Percentiles rank a stretch among this genome's conserved stretches.
phyloP scores from a whole-genome alignment of 2,888 invertebrate species.

The Acrocera orbiculus region DNA sequence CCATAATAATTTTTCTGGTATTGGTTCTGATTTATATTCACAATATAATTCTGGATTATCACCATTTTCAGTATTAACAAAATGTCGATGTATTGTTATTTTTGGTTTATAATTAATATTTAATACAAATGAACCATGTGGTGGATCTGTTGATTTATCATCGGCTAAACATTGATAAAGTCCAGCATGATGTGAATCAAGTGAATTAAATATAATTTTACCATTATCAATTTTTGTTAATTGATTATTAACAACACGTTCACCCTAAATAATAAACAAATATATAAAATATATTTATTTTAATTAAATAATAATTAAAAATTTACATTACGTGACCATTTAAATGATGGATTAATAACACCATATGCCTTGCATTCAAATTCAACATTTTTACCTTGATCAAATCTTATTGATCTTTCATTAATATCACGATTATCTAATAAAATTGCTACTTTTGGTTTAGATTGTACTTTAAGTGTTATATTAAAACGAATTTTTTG shows the following conservation, averaged over 20 bases:
- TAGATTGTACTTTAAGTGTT: no score
- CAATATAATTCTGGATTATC: constrained; percentile 23
- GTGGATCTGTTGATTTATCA: constrained; percentile 17
- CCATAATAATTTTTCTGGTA: constrained; percentile 20
- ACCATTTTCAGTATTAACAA: constrained; percentile 21
- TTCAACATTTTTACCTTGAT: constrained; percentile 23
- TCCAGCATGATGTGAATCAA: constrained; percentile 22
- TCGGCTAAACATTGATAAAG: constrained; percentile 27
- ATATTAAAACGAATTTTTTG: not conserved
- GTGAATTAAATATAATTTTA: constrained; percentile 17
- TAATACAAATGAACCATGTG: constrained; percentile 23
- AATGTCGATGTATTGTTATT: constrained; percentile 24
- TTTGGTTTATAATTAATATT: constrained; percentile 24
- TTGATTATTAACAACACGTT: constrained; percentile 15
- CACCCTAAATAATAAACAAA: constrained; percentile 16
- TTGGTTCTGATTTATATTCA: constrained; percentile 24
- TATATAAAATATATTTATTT: not conserved
- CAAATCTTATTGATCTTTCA: constrained; percentile 22
- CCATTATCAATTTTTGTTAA: constrained; percentile 15
- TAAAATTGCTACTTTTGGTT: no score
- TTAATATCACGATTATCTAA: constrained; percentile 24
- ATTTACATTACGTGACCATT: constrained; percentile 26
- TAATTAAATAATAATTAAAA: not conserved
- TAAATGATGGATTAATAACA: constrained; percentile 15
- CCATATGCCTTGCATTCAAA: constrained; percentile 21